Percentiles rank a stretch among this genome's conserved stretches.
Conservation (phyloP, 2,113 vertebrate species). For the Cairina moschata region DNA sequence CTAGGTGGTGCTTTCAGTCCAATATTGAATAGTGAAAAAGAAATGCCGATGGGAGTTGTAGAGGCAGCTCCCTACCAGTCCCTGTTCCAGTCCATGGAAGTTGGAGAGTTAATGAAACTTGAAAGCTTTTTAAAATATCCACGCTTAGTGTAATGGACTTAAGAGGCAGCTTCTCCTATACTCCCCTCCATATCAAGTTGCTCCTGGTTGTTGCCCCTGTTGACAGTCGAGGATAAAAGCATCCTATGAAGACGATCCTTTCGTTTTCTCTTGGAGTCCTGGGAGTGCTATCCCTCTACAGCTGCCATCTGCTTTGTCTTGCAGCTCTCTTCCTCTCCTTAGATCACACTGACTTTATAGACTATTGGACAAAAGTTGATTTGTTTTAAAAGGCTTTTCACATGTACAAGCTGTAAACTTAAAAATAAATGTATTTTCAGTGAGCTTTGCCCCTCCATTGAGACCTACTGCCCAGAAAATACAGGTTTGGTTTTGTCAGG, state of each 20-base stretch:
- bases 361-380: background rate
- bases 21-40: background rate
- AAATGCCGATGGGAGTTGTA: background rate
- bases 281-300: background rate
- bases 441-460: background rate
- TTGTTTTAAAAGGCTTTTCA: background rate
- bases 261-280: background rate
- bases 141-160: background rate
- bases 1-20: background rate
- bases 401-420: background rate
- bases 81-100: too few species aligned
- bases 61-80: background rate
- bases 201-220: background rate
- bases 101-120: background rate
- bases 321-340: background rate
- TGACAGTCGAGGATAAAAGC: background rate
- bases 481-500: background rate
- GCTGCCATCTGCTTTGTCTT: background rate
- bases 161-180: background rate
- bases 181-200: background rate
- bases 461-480: background rate
- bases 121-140: background rate
- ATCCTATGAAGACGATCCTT: background rate
- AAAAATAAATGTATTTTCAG: background rate
- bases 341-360: background rate